Evolutionary conservation across 2,113 vertebrate species (phyloP), one percentile per base, ranked within the genome.

Genomic region (Pelvicachromis taeniatus): DNA sequence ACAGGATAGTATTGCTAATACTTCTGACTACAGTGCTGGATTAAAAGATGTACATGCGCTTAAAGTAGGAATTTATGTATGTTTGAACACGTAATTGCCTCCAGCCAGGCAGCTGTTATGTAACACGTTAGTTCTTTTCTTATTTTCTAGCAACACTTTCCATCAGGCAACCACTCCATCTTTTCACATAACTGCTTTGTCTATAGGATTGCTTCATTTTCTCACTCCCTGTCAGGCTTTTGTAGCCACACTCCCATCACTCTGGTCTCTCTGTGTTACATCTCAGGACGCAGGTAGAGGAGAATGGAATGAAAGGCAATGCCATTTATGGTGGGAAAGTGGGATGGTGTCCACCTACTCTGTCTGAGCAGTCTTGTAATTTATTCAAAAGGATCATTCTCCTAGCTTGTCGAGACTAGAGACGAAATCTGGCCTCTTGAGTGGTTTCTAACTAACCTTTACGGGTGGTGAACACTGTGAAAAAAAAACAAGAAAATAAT

Each of bases 261-360:
- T 17, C 31, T 13, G 14, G 33, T 54, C 40, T 87, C 31, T 50
- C 29, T 84, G 38, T 59, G 26, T 81, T 85, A 75, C 6, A n/a
- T 65, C 68, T 91, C 14, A 75, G 78, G 68, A 53, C 1, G 50
- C 58, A 87, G 56, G 77, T 63, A 75, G 63, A 54, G 80, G 59
- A 80, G 77, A 87, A 77, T 45, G 63, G 79, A 87, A 75, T 82
- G 33, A 90, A 83, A 89, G 33, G 35, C 85, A 70, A 70, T 0
- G n/a, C 33, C 48, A 80, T 86, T 78, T 55, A 78, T 33, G 70
- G 63, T 83, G 68, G 61, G 42, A 73, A 61, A 58, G 73, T 86
- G 65, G 52, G 50, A 82, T 31, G 19, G 31, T 59, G 82, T 65
- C 83, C 82, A 70, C 59, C 31, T 89, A 16, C 80, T 40, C 77